phyloP scores from a whole-genome alignment of 2,113 vertebrate genomes.

The Aegypius monachus region DNA sequence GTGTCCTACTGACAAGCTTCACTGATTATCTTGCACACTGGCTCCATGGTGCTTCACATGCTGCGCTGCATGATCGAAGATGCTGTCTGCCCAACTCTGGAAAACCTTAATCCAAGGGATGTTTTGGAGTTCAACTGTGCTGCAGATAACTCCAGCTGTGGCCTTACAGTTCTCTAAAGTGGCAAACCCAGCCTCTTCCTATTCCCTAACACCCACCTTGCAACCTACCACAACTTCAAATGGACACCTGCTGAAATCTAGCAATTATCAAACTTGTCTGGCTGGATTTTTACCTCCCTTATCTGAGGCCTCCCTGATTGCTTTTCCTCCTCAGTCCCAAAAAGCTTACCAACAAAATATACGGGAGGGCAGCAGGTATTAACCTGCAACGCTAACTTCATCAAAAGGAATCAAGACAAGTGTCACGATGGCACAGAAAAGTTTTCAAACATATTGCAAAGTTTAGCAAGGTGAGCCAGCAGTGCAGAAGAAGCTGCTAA shows the following conservation, averaged over 20 bases:
- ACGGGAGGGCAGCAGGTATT: neutral
- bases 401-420: neutral
- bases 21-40: neutral
- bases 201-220: neutral
- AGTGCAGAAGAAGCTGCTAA: neutral
- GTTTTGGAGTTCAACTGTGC: neutral
- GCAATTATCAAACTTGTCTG: neutral
- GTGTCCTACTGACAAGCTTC: neutral
- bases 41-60: neutral
- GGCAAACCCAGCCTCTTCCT: neutral
- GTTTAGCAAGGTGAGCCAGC: neutral
- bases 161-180: neutral
- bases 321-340: neutral
- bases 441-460: neutral
- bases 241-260: neutral
- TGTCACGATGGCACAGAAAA: neutral
- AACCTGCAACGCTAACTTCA: neutral
- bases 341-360: neutral
- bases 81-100: neutral
- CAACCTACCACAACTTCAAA: neutral
- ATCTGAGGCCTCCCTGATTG: conserved; percentile 2
- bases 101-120: neutral
- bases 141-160: neutral
- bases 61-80: neutral
- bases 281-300: neutral